A percentile compares a stretch with the other conserved stretches of the same genome.
Evolutionary conservation across 2,888 invertebrate species (phyloP).

Genomic region (Tenthredo amoena): DNA sequence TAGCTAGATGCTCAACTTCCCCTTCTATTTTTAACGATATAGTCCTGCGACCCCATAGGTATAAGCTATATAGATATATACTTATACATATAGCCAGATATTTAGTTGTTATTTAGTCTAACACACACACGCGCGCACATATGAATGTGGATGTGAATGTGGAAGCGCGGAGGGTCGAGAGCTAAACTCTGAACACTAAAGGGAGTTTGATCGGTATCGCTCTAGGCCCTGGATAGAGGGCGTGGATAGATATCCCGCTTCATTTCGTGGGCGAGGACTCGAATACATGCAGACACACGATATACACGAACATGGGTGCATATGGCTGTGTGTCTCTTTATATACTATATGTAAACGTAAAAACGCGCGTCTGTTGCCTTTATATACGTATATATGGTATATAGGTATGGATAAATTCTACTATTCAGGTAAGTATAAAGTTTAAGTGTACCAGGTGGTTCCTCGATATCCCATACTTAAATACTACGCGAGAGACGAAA

Average conservation of each 20-base stretch:
- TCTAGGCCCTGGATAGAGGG: not conserved
- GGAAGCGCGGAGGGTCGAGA: not conserved
- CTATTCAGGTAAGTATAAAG: not conserved
- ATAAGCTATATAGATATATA: not conserved
- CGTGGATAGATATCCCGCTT: slow-evolving; percentile 5
- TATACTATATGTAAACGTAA: not conserved
- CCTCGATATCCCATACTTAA: slow-evolving; percentile 27
- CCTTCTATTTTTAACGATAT: not conserved
- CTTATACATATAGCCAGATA: not conserved
- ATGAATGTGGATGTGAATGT: not conserved
- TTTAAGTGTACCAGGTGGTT: slow-evolving; percentile 12
- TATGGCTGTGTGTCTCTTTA: too few relatives aligned
- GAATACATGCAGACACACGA: not conserved
- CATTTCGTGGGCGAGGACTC: not conserved
- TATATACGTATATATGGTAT: not conserved
- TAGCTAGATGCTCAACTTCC: not conserved
- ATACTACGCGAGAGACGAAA: not conserved
- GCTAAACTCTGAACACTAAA: not conserved
- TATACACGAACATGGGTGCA: too few relatives aligned
- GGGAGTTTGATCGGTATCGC: slow-evolving; percentile 1
- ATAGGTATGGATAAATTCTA: not conserved
- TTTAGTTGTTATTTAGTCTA: slow-evolving; percentile 1
- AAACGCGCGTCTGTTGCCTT: not conserved
- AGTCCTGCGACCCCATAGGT: not conserved
- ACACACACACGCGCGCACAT: not conserved